Evolutionary conservation across 2,888 invertebrate species (phyloP), one percentile per base, ranked within the genome.

Genomic region (Ormyrus rosae): DNA sequence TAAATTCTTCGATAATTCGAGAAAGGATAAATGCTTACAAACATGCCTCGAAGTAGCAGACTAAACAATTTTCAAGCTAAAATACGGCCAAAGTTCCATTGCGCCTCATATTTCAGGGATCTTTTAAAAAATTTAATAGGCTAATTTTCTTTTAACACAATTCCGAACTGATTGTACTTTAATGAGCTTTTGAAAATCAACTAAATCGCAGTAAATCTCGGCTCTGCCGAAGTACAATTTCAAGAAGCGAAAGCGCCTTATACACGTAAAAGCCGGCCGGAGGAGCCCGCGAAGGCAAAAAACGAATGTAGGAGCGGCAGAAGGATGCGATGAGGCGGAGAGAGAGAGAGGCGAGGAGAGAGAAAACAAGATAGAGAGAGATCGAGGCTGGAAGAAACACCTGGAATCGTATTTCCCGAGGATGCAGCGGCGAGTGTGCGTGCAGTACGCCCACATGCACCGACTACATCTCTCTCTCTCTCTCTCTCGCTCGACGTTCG

Each of bases 331-430:
- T 11, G n/a, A 51, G 58, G 6, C 9, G 19, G 19, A 60, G 19
- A 34, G 19, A 6, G 19, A 45, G 45, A 11, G 11, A 34, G 34
- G 34, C 34, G 6, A 13, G 46, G 46, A 60, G 19, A 34, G 19
- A 6, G 19, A n/a, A 13, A 60, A 9, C 55, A 11, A 10, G 10
- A 45, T n/a, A 46, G 11, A 48, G 69, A 50, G 5, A 78, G 73
- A 69, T 69, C 63, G 19, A 56, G 48, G 19, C 8, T 65, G 65
- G 60, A 48, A 69, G 81, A 81, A 83, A 82, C 83, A 84, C 83
- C 83, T 84, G 84, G 83, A 84, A 84, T 83, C 83, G 83, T 84
- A 84, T 84, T 83, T 84, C 82, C 84, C 83, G 84, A 79, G 78
- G 77, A 70, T 65, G 61, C 75, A 79, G 78, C 76, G 64, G 78